Evolutionary conservation across 2,797 vertebrate genomes (phyloP), one percentile per base, ranked within the genome.

Genomic region (Anisognathus igniventris): DNA sequence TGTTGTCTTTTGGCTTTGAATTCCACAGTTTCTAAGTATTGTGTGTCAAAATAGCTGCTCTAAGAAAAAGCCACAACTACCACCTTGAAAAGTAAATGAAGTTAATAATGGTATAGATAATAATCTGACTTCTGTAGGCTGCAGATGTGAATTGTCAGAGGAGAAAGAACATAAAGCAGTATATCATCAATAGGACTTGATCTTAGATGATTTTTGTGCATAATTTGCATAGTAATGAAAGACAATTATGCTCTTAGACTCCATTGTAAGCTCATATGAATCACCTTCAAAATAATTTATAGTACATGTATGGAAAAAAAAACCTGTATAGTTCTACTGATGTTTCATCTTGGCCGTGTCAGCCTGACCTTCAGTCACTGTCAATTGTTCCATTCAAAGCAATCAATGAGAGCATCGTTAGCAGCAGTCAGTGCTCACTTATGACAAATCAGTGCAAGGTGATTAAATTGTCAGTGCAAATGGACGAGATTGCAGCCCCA

Each of bases 161-260:
- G 93, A 93, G 48, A 84, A 76, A 86, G 72, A 91, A 97, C 96
- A 97, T 97, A 97, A 97, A 97, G 95, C 92, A 33, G 72, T 89
- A 76, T 94, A 92, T 96, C 96, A 95, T 97, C 93, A 95, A 88
- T 97, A 97, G 93, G 91, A 93, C 93, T 94, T 92, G 95, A 94
- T 97, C 92, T 96, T 96, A 96, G 94, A 81, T 93, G 85, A 91
- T 84, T 91, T 93, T 97, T 97, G 97, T 97, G 79, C 93, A 48
- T 13, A 81, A 97, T 98, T 98, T 97, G 95, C 97, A 97, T 98
- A 95, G 93, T 93, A 97, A 97, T 97, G 95, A 64, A 88, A 91
- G 91, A 96, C 86, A 94, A 58, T 95, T 88, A 64, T 65, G 91
- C 90, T 78, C 73, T 77, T 70, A 84, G 85, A 81, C 88, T 97